Percentiles rank a stretch among this genome's conserved stretches.
Evolutionary conservation across 2,797 vertebrate genomes (phyloP).

Genomic region (Micropoecilia bifurca): DNA sequence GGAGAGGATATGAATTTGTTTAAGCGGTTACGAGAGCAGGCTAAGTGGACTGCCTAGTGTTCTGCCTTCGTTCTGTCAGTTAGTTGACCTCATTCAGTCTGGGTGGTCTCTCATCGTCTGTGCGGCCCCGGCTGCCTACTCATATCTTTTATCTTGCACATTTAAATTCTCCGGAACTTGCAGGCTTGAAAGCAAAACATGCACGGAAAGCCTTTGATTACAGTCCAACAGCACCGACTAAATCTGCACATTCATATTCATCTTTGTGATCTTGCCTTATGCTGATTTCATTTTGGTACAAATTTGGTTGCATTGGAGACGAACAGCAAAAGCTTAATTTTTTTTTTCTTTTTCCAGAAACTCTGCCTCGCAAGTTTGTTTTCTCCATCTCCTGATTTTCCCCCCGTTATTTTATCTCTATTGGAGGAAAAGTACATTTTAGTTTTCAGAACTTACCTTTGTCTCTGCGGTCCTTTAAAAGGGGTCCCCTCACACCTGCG

Average conservation of each 20-base stretch:
- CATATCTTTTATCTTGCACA: constrained; percentile 20
- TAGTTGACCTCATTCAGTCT: constrained; percentile 68
- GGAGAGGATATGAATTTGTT: constrained; percentile 23
- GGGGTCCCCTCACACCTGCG: background rate
- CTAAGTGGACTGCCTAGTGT: constrained; percentile 60
- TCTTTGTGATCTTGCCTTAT: constrained; percentile 1
- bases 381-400: constrained; percentile 7
- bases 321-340: background rate
- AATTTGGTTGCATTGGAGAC: background rate
- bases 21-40: constrained; percentile 40
- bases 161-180: background rate
- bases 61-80: constrained; percentile 57
- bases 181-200: constrained; percentile 5
- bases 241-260: background rate
- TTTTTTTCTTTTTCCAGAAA: background rate
- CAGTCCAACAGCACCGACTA: background rate
- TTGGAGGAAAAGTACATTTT: background rate
- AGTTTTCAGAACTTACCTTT: constrained; percentile 39
- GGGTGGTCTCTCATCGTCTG: constrained; percentile 58
- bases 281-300: constrained; percentile 4
- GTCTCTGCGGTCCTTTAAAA: constrained; percentile 10
- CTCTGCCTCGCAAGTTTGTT: background rate
- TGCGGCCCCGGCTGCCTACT: constrained; percentile 45
- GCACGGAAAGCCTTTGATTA: background rate
- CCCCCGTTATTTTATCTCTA: background rate